phyloP scores from a whole-genome alignment of 2,113 vertebrate genomes.

The Zingel zingel region DNA sequence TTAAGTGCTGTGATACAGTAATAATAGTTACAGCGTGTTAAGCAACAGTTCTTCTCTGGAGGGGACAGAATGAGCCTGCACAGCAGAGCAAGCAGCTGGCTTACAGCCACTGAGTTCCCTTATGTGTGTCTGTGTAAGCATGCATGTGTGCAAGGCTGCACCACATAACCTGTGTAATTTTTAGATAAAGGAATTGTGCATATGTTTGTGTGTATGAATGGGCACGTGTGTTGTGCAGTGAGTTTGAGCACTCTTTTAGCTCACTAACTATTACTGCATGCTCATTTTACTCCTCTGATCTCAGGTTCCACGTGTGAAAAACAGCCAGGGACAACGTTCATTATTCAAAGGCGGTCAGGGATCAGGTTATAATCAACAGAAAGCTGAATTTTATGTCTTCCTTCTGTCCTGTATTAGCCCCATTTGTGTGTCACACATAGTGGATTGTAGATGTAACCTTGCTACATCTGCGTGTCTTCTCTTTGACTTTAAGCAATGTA shows the following conservation, averaged over 20 bases:
- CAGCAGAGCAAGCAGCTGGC: slow-evolving; percentile 72
- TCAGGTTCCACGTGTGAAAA: slow-evolving; percentile 88
- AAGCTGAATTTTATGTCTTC: slow-evolving; percentile 74
- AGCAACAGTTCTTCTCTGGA: slow-evolving; percentile 66
- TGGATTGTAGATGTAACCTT: background rate
- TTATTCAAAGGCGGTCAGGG: slow-evolving; percentile 89
- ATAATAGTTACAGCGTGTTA: slow-evolving; percentile 63
- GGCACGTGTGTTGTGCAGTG: slow-evolving; percentile 26
- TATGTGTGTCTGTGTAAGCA: slow-evolving; percentile 28
- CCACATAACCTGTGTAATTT: slow-evolving; percentile 57
- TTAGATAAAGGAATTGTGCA: slow-evolving; percentile 37
- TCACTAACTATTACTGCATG: slow-evolving; percentile 61
- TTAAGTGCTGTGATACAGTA: slow-evolving; percentile 51
- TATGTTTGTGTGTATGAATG: slow-evolving; percentile 28
- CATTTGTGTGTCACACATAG: slow-evolving; percentile 32
- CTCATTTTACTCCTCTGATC: slow-evolving; percentile 85
- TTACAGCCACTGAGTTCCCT: slow-evolving; percentile 61
- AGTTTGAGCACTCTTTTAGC: slow-evolving; percentile 36
- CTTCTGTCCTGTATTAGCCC: slow-evolving; percentile 31
- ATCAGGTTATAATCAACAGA: slow-evolving; percentile 86
- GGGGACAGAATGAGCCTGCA: slow-evolving; percentile 31
- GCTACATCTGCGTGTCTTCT: slow-evolving; percentile 1
- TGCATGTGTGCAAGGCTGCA: slow-evolving; percentile 6
- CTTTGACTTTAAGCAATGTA: slow-evolving; percentile 10
- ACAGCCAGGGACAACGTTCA: slow-evolving; percentile 82